Evolutionary conservation across 2,797 vertebrate species (phyloP), one percentile per base, ranked within the genome.

Genomic region (Coreius guichenoti): DNA sequence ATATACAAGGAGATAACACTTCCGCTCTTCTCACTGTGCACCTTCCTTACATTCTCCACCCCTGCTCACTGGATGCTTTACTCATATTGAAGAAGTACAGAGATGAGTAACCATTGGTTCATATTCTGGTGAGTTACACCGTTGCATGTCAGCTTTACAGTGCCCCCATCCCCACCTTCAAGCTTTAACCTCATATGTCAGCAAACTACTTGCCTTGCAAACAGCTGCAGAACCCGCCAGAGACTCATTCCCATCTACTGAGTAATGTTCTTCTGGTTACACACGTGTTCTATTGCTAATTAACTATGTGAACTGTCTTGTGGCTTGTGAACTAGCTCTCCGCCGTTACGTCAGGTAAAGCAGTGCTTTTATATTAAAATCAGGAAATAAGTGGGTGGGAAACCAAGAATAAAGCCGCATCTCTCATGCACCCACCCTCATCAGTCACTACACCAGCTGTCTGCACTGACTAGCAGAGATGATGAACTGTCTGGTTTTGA

Each of bases 141-240:
- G n/a, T 80, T 36, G 73, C 58, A 16, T 81, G 43, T 86, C 61
- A 72, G 39, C 63, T 39, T 77, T 61, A 45, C 54, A 9, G 29
- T 51, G 43, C 6, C 36, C n/a, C n/a, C 74, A 29, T 26, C 31
- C 51, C 51, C 17, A 31, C 19, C 31, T 8, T 21, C 49, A 72
- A 45, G 65, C n/a, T 82, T 70, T 72, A 82, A 70, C 80, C 80
- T 72, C 80, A 58, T 72, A 81, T 56, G 68, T 81, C 65, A 81
- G 79, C 45, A 81, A 82, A 72, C 67, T 45, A 56, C 80, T 72
- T 82, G 80, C 36, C 68, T 72, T 82, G 49, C 67, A 82, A 82
- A 70, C 51, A 82, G 67, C 68, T 82, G 67, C 67, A 82, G 49
- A 82, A 58, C 68, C 31, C 80, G 0, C 67, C 80, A 45, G 69